phyloP scores from a whole-genome alignment of 1,140 invertebrate species.

The Nebria ingens region DNA sequence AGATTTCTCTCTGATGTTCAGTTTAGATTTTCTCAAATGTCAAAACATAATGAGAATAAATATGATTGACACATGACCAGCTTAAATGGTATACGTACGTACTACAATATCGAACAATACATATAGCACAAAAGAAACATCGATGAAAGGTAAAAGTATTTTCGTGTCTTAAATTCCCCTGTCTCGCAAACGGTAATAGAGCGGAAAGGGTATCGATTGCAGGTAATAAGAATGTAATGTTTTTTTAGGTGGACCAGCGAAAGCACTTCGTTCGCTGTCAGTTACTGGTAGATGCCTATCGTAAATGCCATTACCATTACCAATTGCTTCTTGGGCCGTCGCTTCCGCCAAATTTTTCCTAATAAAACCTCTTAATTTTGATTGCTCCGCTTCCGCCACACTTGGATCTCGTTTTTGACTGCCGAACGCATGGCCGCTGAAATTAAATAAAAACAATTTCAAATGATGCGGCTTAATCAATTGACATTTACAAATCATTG shows the following conservation, averaged over 20 bases:
- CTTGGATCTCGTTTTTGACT: neutral
- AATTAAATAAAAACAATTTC: neutral
- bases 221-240: neutral
- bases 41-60: too few species aligned
- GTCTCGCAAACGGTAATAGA: neutral
- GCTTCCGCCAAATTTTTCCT: neutral
- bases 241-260: neutral
- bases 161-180: neutral
- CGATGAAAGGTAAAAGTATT: too few species aligned
- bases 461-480: too few species aligned
- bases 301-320: neutral
- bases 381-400: neutral
- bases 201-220: neutral
- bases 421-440: neutral
- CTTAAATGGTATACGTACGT: too few species aligned
- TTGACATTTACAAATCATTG: too few species aligned
- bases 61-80: too few species aligned
- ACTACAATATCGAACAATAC: too few species aligned
- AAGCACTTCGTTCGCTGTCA: neutral
- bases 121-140: too few species aligned
- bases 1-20: too few species aligned
- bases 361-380: neutral
- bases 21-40: too few species aligned
- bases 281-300: neutral
- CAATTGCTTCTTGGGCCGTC: neutral